Evolutionary conservation across 2,888 invertebrate species (phyloP), one percentile per base, ranked within the genome.

Genomic region (Sthenelais limicola): DNA sequence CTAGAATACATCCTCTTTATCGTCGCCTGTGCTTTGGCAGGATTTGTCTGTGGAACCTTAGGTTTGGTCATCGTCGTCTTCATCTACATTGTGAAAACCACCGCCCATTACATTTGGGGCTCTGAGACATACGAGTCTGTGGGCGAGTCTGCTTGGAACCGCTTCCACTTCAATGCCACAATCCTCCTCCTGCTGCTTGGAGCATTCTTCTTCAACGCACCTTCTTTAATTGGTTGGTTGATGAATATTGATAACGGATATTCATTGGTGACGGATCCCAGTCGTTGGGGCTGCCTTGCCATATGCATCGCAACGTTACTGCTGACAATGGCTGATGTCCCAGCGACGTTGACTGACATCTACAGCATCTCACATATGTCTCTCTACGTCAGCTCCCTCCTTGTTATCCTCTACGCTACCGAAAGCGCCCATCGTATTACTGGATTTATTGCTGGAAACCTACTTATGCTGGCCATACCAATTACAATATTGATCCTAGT

Each of bases 191-290:
- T 78, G 32, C 69, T 77, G 18, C 24, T 74, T 12, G 21, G 74
- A 47, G 48, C 67, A 9, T 24, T 74, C 48, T 26, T 71, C 35
- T 38, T 77, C 38, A 76, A 71, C 67, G 35, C 56, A 15, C 73
- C 76, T 26, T 69, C 78, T 9, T 72, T 78, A 12, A 49, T 75
- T 51, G 30, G 71, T 33, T 78, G 77, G 74, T n/a, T n/a, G n/a
- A n/a, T n/a, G n/a, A n/a, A n/a, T n/a, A n/a, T n/a, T n/a, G 43
- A 43, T 43, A 12, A 43, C 43, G 15, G n/a, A 24, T 43, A 47
- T 12, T 32, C 47, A 1, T 32, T 74, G 43, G 56, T 67, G 15
- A 35, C 58, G 3, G 77, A 77, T 58, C 73, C 74, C 28, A 74
- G 73, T 9, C 35, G 68, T n/a, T 52, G 68, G 56, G 62, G 47